Evolutionary conservation across 1,140 invertebrate species (phyloP).

Genomic region (Coelopa frigida): DNA sequence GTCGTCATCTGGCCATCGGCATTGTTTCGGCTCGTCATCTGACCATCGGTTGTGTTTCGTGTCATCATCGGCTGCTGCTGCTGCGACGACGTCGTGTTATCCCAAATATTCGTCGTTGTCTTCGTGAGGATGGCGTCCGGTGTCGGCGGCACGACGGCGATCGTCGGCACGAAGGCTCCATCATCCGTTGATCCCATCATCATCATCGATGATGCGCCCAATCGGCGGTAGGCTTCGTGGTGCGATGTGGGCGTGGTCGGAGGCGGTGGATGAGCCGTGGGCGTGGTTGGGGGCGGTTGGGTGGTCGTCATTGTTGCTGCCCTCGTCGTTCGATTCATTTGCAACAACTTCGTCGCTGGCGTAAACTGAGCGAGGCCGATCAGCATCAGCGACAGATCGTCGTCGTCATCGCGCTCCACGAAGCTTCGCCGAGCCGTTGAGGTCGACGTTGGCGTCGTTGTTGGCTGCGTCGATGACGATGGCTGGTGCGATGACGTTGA

Average conservation of each 20-base stretch:
- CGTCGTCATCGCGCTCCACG: slow-evolving; percentile 36
- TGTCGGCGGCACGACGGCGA: slow-evolving; percentile 67
- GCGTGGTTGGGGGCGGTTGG: background rate
- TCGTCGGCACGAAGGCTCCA: slow-evolving; percentile 54
- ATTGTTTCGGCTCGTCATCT: background rate
- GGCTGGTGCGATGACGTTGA: no score
- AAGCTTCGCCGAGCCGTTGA: slow-evolving; percentile 8
- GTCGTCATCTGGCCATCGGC: background rate
- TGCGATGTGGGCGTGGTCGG: slow-evolving; percentile 5
- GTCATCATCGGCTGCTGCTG: background rate
- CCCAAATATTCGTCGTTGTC: slow-evolving; percentile 40
- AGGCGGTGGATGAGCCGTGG: slow-evolving; percentile 8
- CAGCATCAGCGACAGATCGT: slow-evolving; percentile 55
- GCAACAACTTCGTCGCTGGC: slow-evolving; percentile 55
- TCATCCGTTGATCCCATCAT: no score
- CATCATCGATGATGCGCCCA: no score
- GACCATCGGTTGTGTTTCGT: background rate
- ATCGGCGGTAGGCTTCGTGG: background rate
- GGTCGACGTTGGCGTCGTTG: background rate
- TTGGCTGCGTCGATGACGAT: no score
- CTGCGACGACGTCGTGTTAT: slow-evolving; percentile 28
- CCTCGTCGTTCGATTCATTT: no score
- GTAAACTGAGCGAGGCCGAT: slow-evolving; percentile 58
- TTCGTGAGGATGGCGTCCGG: slow-evolving; percentile 52
- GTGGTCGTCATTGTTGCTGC: slow-evolving; percentile 42